Percentiles rank a stretch among this genome's conserved stretches.
phyloP scores from a whole-genome alignment of 2,113 vertebrate species.

The Menidia beryllina region DNA sequence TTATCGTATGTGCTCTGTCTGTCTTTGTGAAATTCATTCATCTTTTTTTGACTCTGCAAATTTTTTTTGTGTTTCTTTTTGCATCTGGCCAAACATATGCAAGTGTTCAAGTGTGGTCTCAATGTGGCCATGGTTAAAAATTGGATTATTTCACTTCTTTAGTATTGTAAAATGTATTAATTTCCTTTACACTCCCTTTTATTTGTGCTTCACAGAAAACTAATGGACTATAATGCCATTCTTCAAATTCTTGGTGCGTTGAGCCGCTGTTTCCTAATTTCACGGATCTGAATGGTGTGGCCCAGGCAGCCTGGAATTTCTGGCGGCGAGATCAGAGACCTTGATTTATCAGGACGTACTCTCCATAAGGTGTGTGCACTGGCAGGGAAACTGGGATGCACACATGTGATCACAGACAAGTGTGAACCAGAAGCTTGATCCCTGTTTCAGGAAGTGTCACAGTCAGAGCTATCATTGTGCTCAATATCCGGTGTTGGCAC shows the following conservation, averaged over 20 bases:
- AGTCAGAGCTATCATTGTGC: conserved; percentile 6
- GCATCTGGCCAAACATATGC: conserved; percentile 23
- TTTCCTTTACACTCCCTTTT: conserved; percentile 47
- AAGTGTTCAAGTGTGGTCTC: conserved; percentile 82
- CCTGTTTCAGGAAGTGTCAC: conserved; percentile 28
- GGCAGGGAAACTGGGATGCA: conserved; percentile 33
- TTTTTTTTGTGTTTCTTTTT: conserved; percentile 15
- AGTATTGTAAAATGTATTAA: conserved; percentile 81
- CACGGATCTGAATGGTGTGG: conserved; percentile 69
- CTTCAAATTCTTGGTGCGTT: conserved; percentile 81
- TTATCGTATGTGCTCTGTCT: neutral
- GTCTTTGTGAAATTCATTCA: conserved; percentile 23
- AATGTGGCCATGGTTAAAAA: conserved; percentile 88
- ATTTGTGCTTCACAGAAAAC: conserved; percentile 62
- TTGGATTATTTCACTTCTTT: conserved; percentile 81
- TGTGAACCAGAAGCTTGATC: conserved; percentile 19
- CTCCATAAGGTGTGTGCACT: conserved; percentile 44
- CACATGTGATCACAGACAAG: conserved; percentile 34
- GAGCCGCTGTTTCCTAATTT: conserved; percentile 76
- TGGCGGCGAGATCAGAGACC: conserved; percentile 77
- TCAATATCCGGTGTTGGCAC: neutral
- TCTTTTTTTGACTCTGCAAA: conserved; percentile 18
- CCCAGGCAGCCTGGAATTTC: conserved; percentile 71
- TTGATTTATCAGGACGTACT: conserved; percentile 80
- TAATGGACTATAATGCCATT: conserved; percentile 85